These are phyloP conservation scores for Gerris lacustris DNA, from an alignment of 2,888 invertebrate genomes.

Conservation along the genomic window DNA sequence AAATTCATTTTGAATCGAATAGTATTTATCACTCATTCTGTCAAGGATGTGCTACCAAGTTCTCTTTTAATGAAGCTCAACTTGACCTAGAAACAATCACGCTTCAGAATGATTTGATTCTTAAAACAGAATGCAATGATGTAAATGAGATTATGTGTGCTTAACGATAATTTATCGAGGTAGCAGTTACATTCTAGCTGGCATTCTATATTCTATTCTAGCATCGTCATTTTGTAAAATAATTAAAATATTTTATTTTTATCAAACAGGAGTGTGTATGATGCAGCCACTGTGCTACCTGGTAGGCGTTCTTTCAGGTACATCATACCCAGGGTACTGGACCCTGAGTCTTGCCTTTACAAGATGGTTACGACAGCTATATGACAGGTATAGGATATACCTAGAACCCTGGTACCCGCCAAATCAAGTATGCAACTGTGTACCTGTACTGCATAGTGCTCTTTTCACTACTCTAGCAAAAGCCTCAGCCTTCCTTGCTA, in stretches of 20 bases:
- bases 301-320: background rate
- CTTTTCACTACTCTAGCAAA: background rate
- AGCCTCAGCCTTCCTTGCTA: background rate
- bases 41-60: no score
- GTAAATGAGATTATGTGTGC: no score
- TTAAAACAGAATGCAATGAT: no score
- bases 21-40: no score
- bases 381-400: background rate
- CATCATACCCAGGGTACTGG: constrained; percentile 2
- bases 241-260: background rate
- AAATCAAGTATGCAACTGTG: background rate
- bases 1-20: no score
- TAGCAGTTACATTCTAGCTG: no score
- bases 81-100: no score
- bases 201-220: no score
- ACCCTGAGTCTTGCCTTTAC: background rate
- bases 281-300: constrained; percentile 10
- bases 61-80: no score
- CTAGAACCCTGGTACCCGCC: background rate
- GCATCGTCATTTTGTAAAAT: no score
- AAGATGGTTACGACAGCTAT: background rate
- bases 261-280: background rate
- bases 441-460: background rate
- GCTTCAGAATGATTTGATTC: no score
- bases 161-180: no score